Evolutionary conservation across 2,113 vertebrate species (phyloP).

Genomic region (Lycaon pictus): DNA sequence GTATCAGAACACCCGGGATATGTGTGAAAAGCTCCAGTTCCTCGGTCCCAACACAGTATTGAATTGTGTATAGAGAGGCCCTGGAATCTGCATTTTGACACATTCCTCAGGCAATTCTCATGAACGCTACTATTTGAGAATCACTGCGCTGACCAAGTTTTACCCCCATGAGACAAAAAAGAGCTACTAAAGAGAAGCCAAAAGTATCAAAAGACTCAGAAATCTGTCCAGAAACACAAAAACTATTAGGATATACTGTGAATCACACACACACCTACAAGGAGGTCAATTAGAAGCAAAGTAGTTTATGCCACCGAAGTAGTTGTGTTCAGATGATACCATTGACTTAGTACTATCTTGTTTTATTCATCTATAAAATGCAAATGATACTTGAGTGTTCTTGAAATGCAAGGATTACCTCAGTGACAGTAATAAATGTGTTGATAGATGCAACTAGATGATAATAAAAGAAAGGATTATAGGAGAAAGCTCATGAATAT

Average conservation of each 20-base stretch:
- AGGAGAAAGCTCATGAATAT: slow-evolving; percentile 25
- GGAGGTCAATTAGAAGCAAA: neutral
- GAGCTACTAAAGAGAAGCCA: neutral
- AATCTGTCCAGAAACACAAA: neutral
- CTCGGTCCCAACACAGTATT: neutral
- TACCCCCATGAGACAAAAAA: neutral
- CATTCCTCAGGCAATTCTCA: neutral
- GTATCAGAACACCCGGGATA: neutral
- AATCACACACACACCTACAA: neutral
- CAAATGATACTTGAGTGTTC: neutral
- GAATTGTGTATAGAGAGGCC: neutral
- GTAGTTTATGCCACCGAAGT: neutral
- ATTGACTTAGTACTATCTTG: neutral
- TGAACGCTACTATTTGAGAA: neutral
- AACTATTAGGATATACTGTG: neutral
- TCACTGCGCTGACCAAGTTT: neutral
- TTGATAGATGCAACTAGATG: slow-evolving; percentile 12
- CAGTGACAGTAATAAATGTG: slow-evolving; percentile 5
- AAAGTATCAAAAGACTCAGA: neutral
- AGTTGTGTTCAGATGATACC: neutral
- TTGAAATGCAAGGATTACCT: slow-evolving; percentile 36
- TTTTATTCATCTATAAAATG: slow-evolving; percentile 24
- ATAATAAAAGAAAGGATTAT: slow-evolving; percentile 47
- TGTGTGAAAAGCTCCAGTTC: neutral
- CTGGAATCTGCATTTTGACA: neutral